These are phyloP conservation scores for Platichthys flesus DNA, from an alignment of 2,113 vertebrate genomes.

Conservation along the genomic window DNA sequence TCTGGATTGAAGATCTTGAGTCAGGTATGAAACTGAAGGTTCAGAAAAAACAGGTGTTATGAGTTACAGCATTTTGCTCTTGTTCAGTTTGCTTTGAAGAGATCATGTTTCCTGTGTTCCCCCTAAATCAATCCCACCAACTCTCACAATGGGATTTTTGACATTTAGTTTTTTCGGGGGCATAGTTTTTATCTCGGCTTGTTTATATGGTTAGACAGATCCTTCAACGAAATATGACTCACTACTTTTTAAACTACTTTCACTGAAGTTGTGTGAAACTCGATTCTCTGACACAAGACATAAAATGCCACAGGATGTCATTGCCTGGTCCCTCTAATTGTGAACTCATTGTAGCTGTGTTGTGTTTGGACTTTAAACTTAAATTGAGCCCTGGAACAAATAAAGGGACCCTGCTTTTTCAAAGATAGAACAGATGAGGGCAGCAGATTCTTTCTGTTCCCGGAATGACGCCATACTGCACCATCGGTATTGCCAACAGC, in stretches of 20 bases:
- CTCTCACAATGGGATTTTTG: too few relatives aligned
- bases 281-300: too few relatives aligned
- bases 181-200: background rate
- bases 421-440: constrained; percentile 61
- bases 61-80: background rate
- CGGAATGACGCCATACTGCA: background rate
- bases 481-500: background rate
- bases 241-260: too few relatives aligned
- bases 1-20: constrained; percentile 98
- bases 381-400: background rate
- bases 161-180: background rate
- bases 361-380: background rate
- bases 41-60: background rate
- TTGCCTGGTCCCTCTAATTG: too few relatives aligned
- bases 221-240: too few relatives aligned
- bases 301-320: background rate
- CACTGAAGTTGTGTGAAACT: too few relatives aligned
- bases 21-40: constrained; percentile 82
- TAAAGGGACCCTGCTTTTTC: constrained; percentile 12
- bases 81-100: too few relatives aligned
- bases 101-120: too few relatives aligned
- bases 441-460: constrained; percentile 36
- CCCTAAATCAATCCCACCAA: too few relatives aligned
- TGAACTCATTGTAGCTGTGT: background rate
- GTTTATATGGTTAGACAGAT: background rate